Base-by-base conservation (phyloP, 2,797 vertebrate genomes). In the Onychomys torridus region DNA sequence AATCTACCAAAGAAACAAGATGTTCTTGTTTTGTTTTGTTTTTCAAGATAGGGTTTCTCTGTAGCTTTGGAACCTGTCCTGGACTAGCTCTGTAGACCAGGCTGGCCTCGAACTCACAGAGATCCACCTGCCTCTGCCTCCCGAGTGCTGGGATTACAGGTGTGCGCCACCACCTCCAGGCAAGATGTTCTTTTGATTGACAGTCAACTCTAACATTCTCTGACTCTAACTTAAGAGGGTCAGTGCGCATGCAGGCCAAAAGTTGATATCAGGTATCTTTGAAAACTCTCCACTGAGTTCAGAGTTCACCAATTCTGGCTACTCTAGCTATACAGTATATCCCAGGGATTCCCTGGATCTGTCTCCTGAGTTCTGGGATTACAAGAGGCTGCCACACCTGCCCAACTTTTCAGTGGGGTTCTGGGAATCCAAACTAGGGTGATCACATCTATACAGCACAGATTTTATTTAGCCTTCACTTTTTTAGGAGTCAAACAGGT, bases 1-100 rank as follows among this genome's bases (percentile, higher is more conserved):
- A 87, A 32, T 95, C 93, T 46, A 83, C 65, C 73, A 89, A 96
- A 77, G 77, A 95, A 92, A 90, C 79, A 89, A 63, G 13, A 86
- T 67, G 55, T 89, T 94, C 71, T 95, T 84, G n/a, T n/a, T n/a
- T n/a, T n/a, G n/a, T n/a, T n/a, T n/a, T n/a, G n/a, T n/a, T n/a
- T n/a, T n/a, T n/a, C n/a, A n/a, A n/a, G n/a, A n/a, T n/a, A n/a
- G n/a, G n/a, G n/a, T n/a, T n/a, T n/a, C n/a, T n/a, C n/a, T n/a
- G n/a, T n/a, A n/a, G n/a, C n/a, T n/a, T n/a, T n/a, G n/a, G n/a
- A n/a, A n/a, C n/a, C n/a, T n/a, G n/a, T n/a, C n/a, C n/a, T n/a
- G n/a, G n/a, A n/a, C n/a, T n/a, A n/a, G n/a, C n/a, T n/a, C n/a
- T n/a, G n/a, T n/a, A n/a, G n/a, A n/a, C n/a, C n/a, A n/a, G n/a